Base-by-base conservation (phyloP, 2,888 invertebrate species). In the Eremobia ochroleuca region DNA sequence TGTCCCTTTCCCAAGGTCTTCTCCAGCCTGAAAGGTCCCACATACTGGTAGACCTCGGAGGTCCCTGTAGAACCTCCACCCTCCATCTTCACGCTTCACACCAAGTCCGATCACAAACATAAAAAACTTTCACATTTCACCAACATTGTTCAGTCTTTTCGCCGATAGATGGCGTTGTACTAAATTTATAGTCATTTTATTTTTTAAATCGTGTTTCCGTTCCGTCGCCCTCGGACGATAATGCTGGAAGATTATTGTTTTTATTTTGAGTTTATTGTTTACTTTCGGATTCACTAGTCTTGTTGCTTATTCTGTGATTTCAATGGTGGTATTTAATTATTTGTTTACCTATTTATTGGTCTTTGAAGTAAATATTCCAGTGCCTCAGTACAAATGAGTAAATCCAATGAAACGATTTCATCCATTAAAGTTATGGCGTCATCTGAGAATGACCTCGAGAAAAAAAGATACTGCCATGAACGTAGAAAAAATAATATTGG, bases 1-100 rank as follows among this genome's bases (percentile, higher is more conserved):
- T 99, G 99, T 87, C 99, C 99, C 96, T 99, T 99, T 91, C 99
- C 99, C 87, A 99, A 98, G 75, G 99, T 99, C 97, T 99, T 99
- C 97, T 99, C 99, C 96, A 99, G 97, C 95, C 99, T 97, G 97
- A 99, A 99, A 81, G 99, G 99, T 90, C 99, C 99, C 92, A 99
- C 99, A 97, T 99, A 99, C 94, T 98, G 98, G 97, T 98, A 98
- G 97, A 96, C 96, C 95, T 96, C 96, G n/a, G 95, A 92, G 92
- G 94, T 94, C 92, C 95, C 90, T 18, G 92, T 92, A 37, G 94
- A 85, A 64, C 93, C 94, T 72, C 83, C 83, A 58, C 93, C 92
- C 88, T 97, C 96, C 97, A 97, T 97, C 83, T 93, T 96, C 93
- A 92, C 81, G 82, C 85, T 87, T 90, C 88, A 85, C 79, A 70